Evolutionary conservation across 2,797 vertebrate species (phyloP).

Genomic region (Sphaeramia orbicularis): DNA sequence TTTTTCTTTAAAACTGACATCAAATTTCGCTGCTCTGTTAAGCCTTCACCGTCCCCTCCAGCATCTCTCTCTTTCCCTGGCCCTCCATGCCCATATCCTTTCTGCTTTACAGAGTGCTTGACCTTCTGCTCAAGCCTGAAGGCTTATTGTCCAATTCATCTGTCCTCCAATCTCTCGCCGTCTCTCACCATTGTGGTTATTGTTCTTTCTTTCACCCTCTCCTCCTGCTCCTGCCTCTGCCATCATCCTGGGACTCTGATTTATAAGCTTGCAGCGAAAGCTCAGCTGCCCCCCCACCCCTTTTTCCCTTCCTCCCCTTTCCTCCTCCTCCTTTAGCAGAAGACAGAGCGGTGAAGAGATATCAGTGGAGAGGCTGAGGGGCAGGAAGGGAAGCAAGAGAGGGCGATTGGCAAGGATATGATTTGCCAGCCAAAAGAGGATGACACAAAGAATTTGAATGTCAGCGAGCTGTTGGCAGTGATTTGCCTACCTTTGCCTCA

Average conservation of each 20-base stretch:
- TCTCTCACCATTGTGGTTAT: conserved; percentile 57
- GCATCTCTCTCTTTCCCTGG: background rate
- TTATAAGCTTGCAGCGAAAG: conserved; percentile 59
- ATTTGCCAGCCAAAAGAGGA: conserved; percentile 69
- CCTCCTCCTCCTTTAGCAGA: conserved; percentile 12
- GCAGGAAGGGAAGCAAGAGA: conserved; percentile 8
- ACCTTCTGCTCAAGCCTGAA: conserved; percentile 53
- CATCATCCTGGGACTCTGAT: conserved; percentile 57
- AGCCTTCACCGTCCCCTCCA: conserved; percentile 4
- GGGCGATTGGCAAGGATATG: conserved; percentile 6
- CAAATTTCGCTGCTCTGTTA: conserved; percentile 12
- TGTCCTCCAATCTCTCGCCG: conserved; percentile 54
- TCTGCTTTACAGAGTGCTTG: conserved; percentile 36
- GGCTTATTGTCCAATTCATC: conserved; percentile 72
- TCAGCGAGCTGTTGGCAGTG: conserved; percentile 36
- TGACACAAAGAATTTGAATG: conserved; percentile 67
- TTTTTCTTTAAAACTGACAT: conserved; percentile 11
- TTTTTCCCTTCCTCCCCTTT: background rate
- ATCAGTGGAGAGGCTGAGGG: conserved; percentile 10
- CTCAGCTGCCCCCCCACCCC: conserved; percentile 1
- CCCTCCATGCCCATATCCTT: conserved; percentile 19
- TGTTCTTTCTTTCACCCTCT: conserved; percentile 53
- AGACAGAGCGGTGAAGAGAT: conserved; percentile 28
- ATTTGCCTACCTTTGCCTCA: conserved; percentile 52
- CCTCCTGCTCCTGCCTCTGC: conserved; percentile 27